Base-by-base conservation (phyloP, 1,140 invertebrate genomes). In the Neodiprion pinetum region DNA sequence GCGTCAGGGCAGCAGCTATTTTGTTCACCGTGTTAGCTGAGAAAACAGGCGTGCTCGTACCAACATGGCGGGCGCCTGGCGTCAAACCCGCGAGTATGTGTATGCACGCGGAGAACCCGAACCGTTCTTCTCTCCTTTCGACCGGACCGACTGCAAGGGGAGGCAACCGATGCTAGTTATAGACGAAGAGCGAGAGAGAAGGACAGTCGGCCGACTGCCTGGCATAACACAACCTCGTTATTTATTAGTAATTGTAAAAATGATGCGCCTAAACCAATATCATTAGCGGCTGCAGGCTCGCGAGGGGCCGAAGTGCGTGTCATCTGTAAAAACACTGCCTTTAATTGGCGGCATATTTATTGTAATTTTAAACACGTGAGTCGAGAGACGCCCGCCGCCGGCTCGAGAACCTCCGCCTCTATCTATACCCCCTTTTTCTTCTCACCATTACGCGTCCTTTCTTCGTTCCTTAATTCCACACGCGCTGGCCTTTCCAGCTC, bases 321-420 rank as follows among this genome's bases (percentile, higher is more conserved):
- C 84, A 83, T 85, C 84, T 85, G 83, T 84, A 78, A 84, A 85
- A 85, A 84, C 84, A 85, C 77, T 74, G 72, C 74, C 74, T 77
- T 67, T 80, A 81, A 83, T 84, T 79, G 76, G 79, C 76, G 72
- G 69, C 70, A 81, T 84, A 82, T 85, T 85, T 84, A 85, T 84
- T 82, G 81, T 82, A 80, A 84, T 83, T 79, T 79, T 76, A 81
- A 85, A 83, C 83, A 84, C 80, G 80, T 83, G 84, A 81, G 17
- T 17, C 21, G 73, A 69, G 53, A 74, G 67, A 48, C 66, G 72
- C 50, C 53, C 53, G 71, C 53, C 74, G 65, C 65, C 28, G 50
- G 11, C 9, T 21, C 61, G 14, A 17, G 48, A 8, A 23, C 71
- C 40, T 65, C 65, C 72, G 67, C 67, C 65, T 50, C 67, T 73